Percentiles rank a stretch among this genome's conserved stretches.
These are phyloP conservation scores for Corynorhinus townsendii DNA, from an alignment of 2,113 vertebrate genomes.

Conservation along the genomic window DNA sequence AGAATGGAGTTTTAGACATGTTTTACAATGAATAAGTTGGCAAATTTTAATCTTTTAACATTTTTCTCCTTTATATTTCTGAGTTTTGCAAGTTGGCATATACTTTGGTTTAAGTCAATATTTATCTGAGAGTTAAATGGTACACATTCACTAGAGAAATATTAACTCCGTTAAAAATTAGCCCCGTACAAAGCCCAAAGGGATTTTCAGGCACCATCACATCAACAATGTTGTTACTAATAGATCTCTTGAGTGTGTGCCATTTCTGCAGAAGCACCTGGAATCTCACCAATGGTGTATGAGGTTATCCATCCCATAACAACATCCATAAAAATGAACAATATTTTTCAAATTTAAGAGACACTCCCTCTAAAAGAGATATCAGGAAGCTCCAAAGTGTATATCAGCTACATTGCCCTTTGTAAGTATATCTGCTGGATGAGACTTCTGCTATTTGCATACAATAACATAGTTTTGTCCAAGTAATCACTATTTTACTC, in stretches of 20 bases:
- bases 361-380: background rate
- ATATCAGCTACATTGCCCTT: background rate
- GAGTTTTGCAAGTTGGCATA: background rate
- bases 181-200: background rate
- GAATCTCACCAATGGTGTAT: background rate
- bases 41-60: background rate
- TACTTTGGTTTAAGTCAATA: slow-evolving; percentile 31
- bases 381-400: background rate
- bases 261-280: background rate
- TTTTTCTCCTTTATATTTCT: background rate
- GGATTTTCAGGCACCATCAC: background rate
- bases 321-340: background rate
- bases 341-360: background rate
- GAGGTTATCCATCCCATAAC: background rate
- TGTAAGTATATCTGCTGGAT: background rate
- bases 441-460: background rate
- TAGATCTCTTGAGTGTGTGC: background rate
- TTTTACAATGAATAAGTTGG: background rate
- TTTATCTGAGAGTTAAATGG: slow-evolving; percentile 9
- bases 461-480: background rate
- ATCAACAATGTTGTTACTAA: background rate
- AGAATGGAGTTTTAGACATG: background rate
- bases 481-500: background rate
- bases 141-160: background rate
- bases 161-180: slow-evolving; percentile 20